Evolutionary conservation across 2,797 vertebrate genomes (phyloP), one percentile per base, ranked within the genome.

Genomic region (Pyrocephalus nanus): DNA sequence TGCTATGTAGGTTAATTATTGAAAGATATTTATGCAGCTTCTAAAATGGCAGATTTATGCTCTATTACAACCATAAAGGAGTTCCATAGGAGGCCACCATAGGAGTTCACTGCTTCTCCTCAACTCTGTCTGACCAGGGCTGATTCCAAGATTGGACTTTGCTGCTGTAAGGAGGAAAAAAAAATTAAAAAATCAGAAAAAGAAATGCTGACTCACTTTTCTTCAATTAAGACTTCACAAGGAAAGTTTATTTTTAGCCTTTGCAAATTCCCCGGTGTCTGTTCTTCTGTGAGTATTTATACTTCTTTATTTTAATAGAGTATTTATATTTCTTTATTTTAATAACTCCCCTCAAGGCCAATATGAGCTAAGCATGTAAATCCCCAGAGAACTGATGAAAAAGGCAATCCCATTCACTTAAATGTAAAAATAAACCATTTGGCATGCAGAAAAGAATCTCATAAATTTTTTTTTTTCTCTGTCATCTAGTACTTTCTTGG

Each of bases 351-450:
- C 38, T 87, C 43, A 80, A 81, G 73, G 70, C 64, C 34, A 82
- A 16, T 78, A 69, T 65, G 40, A 91, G 36, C 61, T 93, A 89
- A 96, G 21, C 22, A 72, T 61, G 50, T 86, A 86, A 91, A 83
- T 91, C 88, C 47, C 48, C 25, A 50, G 77, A 92, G 82, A 91
- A 72, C 34, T 45, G 65, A 54, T 60, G 61, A 57, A 85, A 91
- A 95, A 92, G 66, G 17, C 64, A 62, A 55, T n/a, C 55, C 22
- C 36, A 36, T 90, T 94, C 60, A 81, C 62, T 86, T 82, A 47
- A 74, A 94, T 58, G 36, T 92, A 81, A 91, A 96, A 96, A 95
- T 53, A 96, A 92, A 91, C 38, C 12, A 61, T 94, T 94, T 76
- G 79, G 43, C 58, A n/a, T 72, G 79, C 48, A 92, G 80, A 84